Evolutionary conservation across 2,797 vertebrate genomes (phyloP).

Genomic region (Pogoniulus pusillus): DNA sequence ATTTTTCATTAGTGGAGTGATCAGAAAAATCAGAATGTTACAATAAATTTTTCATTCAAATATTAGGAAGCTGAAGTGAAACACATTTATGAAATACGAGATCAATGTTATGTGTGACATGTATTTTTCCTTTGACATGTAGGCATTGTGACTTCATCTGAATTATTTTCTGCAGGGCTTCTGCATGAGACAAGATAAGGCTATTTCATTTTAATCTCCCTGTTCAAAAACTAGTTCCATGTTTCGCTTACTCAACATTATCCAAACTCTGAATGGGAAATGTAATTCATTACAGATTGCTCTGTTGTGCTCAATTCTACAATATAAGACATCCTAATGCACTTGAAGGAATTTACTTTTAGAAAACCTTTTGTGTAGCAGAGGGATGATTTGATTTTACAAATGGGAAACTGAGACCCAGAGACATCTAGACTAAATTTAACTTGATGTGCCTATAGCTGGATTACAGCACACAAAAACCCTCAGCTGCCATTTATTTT

Average conservation of each 20-base stretch:
- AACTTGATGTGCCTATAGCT: background rate
- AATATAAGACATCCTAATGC: background rate
- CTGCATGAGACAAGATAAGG: background rate
- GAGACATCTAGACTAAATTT: background rate
- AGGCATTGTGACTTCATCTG: background rate
- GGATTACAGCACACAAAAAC: background rate
- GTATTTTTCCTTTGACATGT: background rate
- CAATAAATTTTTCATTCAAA: background rate
- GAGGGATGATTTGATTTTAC: background rate
- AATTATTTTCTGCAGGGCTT: background rate
- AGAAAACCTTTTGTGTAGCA: background rate
- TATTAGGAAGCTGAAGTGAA: background rate
- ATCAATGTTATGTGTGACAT: background rate
- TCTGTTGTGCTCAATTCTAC: background rate
- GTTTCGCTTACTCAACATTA: background rate
- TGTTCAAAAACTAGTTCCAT: background rate
- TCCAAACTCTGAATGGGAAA: background rate
- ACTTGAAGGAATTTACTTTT: background rate
- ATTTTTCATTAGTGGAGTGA: background rate
- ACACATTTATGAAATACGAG: background rate
- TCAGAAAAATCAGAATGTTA: background rate
- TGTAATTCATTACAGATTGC: background rate
- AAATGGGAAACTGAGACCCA: background rate
- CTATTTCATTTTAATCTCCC: background rate
- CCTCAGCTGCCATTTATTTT: background rate